A percentile compares a stretch with the other conserved stretches of the same genome.
These are phyloP conservation scores for Streptopelia turtur DNA, from an alignment of 2,797 vertebrate genomes.

Conservation along the genomic window DNA sequence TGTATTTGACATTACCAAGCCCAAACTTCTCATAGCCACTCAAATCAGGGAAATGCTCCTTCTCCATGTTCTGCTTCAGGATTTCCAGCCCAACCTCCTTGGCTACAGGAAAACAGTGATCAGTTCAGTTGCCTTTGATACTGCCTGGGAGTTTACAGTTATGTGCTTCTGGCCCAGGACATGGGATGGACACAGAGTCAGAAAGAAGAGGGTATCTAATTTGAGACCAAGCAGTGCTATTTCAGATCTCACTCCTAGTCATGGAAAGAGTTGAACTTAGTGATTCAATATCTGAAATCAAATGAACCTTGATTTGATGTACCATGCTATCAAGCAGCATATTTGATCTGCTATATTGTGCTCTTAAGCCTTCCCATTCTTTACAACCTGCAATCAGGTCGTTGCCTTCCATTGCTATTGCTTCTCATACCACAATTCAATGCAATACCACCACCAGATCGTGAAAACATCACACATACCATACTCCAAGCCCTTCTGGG, in stretches of 20 bases:
- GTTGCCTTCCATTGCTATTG: not conserved
- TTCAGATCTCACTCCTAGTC: not conserved
- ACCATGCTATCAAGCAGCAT: not conserved
- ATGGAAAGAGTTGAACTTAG: not conserved
- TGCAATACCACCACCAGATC: not conserved
- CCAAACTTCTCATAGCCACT: constrained; percentile 66
- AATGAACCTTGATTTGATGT: not conserved
- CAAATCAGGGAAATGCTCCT: constrained; percentile 63
- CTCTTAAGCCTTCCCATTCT: not conserved
- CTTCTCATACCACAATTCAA: not conserved
- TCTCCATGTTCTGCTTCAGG: constrained; percentile 69
- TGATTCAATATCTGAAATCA: not conserved
- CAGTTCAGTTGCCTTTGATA: not conserved
- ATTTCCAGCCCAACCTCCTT: constrained; percentile 68
- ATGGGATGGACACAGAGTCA: not conserved
- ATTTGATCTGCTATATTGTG: not conserved
- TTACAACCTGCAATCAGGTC: not conserved
- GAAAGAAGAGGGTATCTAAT: not conserved
- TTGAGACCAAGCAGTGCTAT: not conserved
- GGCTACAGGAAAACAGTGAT: constrained; percentile 59
- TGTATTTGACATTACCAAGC: constrained; percentile 73
- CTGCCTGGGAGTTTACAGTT: not conserved
- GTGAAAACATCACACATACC: constrained; percentile 63
- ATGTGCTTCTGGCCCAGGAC: not conserved
- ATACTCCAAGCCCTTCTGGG: constrained; percentile 73